Base-by-base conservation (phyloP, 2,113 vertebrate genomes). In the Oncorhynchus gorbuscha region DNA sequence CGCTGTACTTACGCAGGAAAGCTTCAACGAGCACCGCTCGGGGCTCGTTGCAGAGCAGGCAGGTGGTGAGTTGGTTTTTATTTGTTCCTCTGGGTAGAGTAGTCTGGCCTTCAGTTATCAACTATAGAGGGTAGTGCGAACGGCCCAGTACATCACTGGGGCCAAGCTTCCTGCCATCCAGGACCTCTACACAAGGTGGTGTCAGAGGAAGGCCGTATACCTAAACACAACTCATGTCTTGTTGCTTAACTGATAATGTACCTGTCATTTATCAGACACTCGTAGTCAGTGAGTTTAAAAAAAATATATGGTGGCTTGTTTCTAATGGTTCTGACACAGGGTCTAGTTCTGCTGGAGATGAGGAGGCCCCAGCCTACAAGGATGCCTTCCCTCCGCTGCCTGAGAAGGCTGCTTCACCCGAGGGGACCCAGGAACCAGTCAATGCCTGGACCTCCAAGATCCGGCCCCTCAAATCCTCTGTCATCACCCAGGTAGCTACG, bases 1-100 rank as follows among this genome's bases (percentile, higher is more conserved):
- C 90, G 97, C 98, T 91, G 97, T 99, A 95, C 93, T 99, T 95
- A 99, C 98, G 90, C 97, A 98, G 89, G 97, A 99, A 95, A 98
- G 95, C 94, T 99, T 99, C 85, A 98, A 97, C 82, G 98, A 99
- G 92, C 98, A 98, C 91, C 96, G 97, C 90, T 98, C 96, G 81
- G 97, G 97, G 85, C 96, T 99, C 87, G 75, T 95, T 89, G 94
- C 94, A 58, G 97, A 97, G 85, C 94, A 99, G 75, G 93, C 94
- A 83, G 96, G 94, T 93, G 95, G 97, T 98, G 76, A 94, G 88
- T 55, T 45, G 5, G 4, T 16, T 16, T 55, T 14, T 1, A 4
- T 55, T 3, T 45, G 9, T 9, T 55, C 5, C 51, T 55, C 16
- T 55, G 12, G 51, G 51, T 55, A 16, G 51, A 14, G 16, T 18